These are phyloP conservation scores for Xylocampa areola DNA, from an alignment of 2,888 invertebrate genomes.

Conservation along the genomic window DNA sequence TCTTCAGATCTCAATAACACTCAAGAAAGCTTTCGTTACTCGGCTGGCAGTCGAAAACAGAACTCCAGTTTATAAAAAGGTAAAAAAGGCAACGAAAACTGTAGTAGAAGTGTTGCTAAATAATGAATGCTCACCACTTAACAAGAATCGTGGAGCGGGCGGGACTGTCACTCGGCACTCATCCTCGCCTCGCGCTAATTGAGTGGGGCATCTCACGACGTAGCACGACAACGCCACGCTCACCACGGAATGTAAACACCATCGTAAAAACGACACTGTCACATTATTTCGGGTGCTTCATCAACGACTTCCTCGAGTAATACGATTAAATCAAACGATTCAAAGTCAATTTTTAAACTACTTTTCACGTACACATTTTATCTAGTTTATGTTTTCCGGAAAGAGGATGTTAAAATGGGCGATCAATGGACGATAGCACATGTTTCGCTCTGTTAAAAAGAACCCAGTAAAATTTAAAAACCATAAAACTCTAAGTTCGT, in stretches of 20 bases:
- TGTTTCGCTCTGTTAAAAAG: too few relatives aligned
- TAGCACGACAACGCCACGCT: constrained; percentile 57
- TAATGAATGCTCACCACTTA: constrained; percentile 66
- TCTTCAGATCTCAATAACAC: constrained; percentile 38
- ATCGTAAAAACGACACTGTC: constrained; percentile 63
- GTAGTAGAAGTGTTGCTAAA: constrained; percentile 61
- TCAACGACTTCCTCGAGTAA: constrained; percentile 37
- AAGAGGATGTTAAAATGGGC: constrained; percentile 32
- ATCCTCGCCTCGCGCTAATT: constrained; percentile 71
- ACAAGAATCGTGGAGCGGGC: constrained; percentile 64
- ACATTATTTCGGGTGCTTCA: constrained; percentile 51
- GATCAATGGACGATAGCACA: constrained; percentile 34
- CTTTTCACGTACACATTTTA: constrained; percentile 28
- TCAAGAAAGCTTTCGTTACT: constrained; percentile 36
- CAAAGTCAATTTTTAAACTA: constrained; percentile 33
- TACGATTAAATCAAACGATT: constrained; percentile 42
- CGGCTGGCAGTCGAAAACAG: constrained; percentile 28
- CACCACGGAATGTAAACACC: constrained; percentile 65
- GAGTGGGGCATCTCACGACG: constrained; percentile 66
- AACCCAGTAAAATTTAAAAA: constrained; percentile 30
- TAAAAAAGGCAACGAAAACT: constrained; percentile 43
- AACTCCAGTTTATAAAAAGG: constrained; percentile 46
- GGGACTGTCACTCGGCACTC: constrained; percentile 69
- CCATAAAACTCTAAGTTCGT: not conserved
- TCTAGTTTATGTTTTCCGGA: constrained; percentile 46